phyloP scores from a whole-genome alignment of 2,113 vertebrate genomes.

The Cairina moschata region DNA sequence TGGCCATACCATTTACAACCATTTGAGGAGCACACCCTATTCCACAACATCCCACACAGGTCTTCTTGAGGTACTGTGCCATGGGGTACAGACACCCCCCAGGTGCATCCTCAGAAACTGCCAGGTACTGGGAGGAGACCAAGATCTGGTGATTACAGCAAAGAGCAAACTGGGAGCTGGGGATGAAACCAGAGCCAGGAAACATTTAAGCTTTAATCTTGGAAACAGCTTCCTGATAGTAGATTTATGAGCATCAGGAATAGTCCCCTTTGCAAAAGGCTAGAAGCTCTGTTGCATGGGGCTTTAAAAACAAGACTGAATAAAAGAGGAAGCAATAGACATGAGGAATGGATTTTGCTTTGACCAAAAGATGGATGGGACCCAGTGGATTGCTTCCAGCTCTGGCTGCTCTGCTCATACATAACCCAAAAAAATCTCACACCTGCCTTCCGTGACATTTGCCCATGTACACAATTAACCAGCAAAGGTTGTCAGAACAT shows the following conservation, averaged over 20 bases:
- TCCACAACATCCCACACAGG: background rate
- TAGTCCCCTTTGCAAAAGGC: slow-evolving; percentile 5
- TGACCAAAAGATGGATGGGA: background rate
- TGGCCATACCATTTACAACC: background rate
- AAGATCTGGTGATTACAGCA: background rate
- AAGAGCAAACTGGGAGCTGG: slow-evolving; percentile 13
- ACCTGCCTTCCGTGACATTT: background rate
- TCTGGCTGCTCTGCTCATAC: background rate
- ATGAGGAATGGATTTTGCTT: background rate
- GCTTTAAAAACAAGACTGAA: background rate
- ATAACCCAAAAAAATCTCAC: background rate
- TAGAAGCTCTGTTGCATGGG: background rate
- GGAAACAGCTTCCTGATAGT: slow-evolving; percentile 61
- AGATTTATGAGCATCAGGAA: slow-evolving; percentile 65
- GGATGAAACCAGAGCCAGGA: slow-evolving; percentile 55
- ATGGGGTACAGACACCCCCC: background rate
- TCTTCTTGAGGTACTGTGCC: background rate
- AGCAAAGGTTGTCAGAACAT: background rate
- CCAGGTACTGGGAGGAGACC: background rate
- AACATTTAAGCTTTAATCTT: slow-evolving; percentile 57
- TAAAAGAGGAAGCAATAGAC: background rate
- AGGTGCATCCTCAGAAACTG: accelerated
- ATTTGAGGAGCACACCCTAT: background rate
- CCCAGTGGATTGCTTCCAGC: background rate
- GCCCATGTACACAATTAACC: accelerated